Conservation (phyloP, 2,888 invertebrate species). For the Odontomyia ornata region DNA sequence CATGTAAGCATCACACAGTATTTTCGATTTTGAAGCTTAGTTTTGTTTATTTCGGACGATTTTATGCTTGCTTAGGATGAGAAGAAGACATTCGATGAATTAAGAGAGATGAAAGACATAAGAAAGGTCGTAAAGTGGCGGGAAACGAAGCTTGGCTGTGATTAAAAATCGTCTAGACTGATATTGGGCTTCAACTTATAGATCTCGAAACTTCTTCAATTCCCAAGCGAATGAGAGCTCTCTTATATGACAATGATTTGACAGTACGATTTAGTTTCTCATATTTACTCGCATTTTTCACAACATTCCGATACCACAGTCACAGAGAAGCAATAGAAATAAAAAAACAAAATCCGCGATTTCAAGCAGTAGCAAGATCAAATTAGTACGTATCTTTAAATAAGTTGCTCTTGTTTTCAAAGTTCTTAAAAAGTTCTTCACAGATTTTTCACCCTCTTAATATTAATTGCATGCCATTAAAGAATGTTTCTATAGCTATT, state of each 20-base stretch:
- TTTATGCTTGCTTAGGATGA: slow-evolving; percentile 8
- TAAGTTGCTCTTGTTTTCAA: no score
- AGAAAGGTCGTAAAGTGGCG: not conserved
- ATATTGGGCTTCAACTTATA: not conserved
- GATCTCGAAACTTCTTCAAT: slow-evolving; percentile 24
- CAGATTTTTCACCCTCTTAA: not conserved
- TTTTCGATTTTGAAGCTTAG: not conserved
- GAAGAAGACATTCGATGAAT: not conserved
- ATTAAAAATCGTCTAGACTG: slow-evolving; percentile 30
- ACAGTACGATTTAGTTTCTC: not conserved
- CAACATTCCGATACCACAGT: not conserved
- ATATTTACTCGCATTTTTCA: not conserved
- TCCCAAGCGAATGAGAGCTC: not conserved
- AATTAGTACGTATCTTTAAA: no score
- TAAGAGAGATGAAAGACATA: not conserved
- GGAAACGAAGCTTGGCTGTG: slow-evolving; percentile 38
- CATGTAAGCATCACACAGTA: slow-evolving; percentile 9
- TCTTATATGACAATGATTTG: not conserved
- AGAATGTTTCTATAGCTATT: not conserved
- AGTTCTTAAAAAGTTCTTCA: no score
- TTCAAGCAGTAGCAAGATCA: no score
- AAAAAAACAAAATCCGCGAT: no score
- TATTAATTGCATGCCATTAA: slow-evolving; percentile 32
- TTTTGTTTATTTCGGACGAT: not conserved
- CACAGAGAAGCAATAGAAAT: no score